Evolutionary conservation across 1,140 invertebrate genomes (phyloP).

Genomic region (Dermatophagoides farinae): DNA sequence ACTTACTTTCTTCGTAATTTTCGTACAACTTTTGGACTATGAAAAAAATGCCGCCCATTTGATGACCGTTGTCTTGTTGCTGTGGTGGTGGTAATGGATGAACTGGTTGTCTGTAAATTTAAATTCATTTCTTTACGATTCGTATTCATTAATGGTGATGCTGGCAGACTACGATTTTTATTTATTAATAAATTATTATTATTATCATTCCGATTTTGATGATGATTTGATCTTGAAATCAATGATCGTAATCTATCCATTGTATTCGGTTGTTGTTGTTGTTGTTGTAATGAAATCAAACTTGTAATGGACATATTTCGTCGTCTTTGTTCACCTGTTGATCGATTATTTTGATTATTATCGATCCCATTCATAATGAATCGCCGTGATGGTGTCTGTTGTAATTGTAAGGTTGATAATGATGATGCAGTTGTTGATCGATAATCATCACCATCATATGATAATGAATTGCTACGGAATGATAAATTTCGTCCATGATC

Average conservation of each 20-base stretch:
- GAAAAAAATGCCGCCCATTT: slow-evolving; percentile 17
- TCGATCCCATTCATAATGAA: background rate
- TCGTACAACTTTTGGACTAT: slow-evolving; percentile 20
- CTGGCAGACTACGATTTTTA: slow-evolving; percentile 1
- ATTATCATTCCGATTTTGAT: slow-evolving; percentile 13
- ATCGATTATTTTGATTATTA: background rate
- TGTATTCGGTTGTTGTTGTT: background rate
- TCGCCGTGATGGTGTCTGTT: background rate
- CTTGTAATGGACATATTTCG: background rate
- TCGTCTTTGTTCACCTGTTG: too few relatives aligned
- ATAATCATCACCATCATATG: background rate
- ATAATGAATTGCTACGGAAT: background rate
- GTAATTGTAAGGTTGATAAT: background rate
- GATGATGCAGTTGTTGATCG: background rate
- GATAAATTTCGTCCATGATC: background rate
- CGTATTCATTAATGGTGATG: background rate
- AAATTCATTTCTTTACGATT: too few relatives aligned
- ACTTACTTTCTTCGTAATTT: slow-evolving; percentile 19
- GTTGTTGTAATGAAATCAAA: background rate
- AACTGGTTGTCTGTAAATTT: too few relatives aligned
- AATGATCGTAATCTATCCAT: too few relatives aligned
- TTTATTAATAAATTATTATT: background rate
- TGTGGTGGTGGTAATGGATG: slow-evolving; percentile 23
- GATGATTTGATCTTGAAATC: background rate
- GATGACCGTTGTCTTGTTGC: background rate